phyloP scores from a whole-genome alignment of 2,888 invertebrate species.

The Bhutanitis thaidina region DNA sequence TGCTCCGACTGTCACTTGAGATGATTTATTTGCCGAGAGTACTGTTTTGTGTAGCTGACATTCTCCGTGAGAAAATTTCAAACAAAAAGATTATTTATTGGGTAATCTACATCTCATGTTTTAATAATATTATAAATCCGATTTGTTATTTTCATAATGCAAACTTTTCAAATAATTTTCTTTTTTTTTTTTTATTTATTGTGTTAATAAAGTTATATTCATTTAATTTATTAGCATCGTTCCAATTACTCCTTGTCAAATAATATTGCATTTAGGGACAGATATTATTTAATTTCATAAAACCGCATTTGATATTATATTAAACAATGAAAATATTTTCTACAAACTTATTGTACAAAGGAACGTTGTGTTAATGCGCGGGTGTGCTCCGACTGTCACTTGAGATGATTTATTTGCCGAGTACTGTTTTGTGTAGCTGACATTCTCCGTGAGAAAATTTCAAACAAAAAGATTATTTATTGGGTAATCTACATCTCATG shows the following conservation, averaged over 20 bases:
- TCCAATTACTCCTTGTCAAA: too few species aligned
- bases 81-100: slow-evolving; percentile 16
- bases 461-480: slow-evolving; percentile 16
- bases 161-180: too few species aligned
- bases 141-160: too few species aligned
- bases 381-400: slow-evolving; percentile 22
- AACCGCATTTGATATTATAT: too few species aligned
- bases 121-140: not conserved
- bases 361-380: slow-evolving; percentile 16
- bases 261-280: too few species aligned
- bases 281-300: too few species aligned
- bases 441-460: not conserved
- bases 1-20: slow-evolving; percentile 19
- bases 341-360: not conserved
- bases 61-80: not conserved
- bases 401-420: slow-evolving; percentile 23
- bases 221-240: too few species aligned
- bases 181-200: too few species aligned
- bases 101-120: not conserved
- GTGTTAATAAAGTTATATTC: too few species aligned
- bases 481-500: not conserved
- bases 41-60: not conserved
- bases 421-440: slow-evolving; percentile 1
- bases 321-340: slow-evolving; percentile 1
- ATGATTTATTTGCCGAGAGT: slow-evolving; percentile 23